These are phyloP conservation scores for Motacilla alba DNA, from an alignment of 2,113 vertebrate genomes.

Conservation along the genomic window DNA sequence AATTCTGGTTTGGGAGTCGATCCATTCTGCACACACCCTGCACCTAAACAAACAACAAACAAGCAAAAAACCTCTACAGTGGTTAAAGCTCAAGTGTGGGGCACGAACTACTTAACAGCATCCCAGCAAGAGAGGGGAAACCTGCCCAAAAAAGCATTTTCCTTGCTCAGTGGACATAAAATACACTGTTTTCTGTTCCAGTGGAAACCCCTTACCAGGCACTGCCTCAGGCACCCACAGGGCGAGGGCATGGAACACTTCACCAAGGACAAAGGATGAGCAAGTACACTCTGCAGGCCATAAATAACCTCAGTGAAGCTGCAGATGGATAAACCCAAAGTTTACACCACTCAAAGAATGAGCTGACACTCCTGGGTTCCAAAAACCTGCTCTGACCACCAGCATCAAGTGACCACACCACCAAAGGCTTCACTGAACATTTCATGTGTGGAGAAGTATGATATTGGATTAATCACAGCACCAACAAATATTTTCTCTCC, in stretches of 20 bases:
- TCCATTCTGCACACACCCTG: background rate
- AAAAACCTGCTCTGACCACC: background rate
- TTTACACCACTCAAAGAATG: background rate
- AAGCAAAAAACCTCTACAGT: background rate
- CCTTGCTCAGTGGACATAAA: background rate
- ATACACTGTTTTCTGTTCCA: background rate
- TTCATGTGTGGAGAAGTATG: background rate
- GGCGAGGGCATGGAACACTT: background rate
- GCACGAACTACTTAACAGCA: background rate
- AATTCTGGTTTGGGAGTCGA: background rate
- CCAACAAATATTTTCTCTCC: background rate
- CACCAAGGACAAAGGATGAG: constrained; percentile 24
- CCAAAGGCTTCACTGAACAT: background rate
- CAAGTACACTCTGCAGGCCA: background rate
- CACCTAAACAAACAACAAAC: background rate
- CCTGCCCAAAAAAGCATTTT: background rate
- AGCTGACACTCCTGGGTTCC: background rate
- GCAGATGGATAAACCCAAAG: background rate
- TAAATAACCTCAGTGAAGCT: background rate
- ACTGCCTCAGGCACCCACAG: background rate
- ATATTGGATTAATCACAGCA: background rate
- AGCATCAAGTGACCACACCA: background rate
- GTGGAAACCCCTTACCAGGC: background rate
- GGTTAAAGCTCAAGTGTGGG: background rate
- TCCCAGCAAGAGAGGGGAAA: background rate